Conservation (phyloP, 2,797 vertebrate species). For the Sebastes iracundus region DNA sequence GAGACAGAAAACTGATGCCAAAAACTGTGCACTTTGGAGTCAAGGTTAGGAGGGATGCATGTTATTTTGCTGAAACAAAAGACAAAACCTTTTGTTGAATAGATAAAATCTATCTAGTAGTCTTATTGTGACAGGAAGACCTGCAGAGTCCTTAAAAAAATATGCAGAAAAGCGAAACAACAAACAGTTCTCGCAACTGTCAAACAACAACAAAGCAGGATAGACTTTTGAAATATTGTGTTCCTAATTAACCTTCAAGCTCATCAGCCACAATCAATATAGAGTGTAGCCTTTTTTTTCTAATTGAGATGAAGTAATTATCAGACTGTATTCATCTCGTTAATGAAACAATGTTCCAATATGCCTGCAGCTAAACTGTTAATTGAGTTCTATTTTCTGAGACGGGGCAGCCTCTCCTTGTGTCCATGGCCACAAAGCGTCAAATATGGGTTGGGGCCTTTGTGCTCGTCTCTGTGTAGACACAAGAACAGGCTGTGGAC, state of each 20-base stretch:
- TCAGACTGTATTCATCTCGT: constrained; percentile 82
- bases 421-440: constrained; percentile 67
- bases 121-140: constrained; percentile 4
- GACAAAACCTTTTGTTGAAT: background rate
- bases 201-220: constrained; percentile 42
- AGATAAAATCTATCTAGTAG: background rate
- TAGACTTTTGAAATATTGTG: constrained; percentile 69
- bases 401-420: constrained; percentile 71
- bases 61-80: constrained; percentile 15
- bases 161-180: constrained; percentile 1
- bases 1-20: background rate
- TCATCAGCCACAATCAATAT: constrained; percentile 85
- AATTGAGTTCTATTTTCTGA: constrained; percentile 84
- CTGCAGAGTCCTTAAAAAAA: constrained; percentile 4
- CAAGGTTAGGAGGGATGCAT: background rate
- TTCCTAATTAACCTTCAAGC: constrained; percentile 86
- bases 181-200: constrained; percentile 28
- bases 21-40: background rate
- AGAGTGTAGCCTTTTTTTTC: constrained; percentile 69
- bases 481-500: constrained; percentile 65
- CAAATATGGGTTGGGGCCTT: constrained; percentile 66
- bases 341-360: constrained; percentile 84
- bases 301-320: constrained; percentile 86
- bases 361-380: constrained; percentile 81
- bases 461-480: constrained; percentile 58